Conservation (phyloP, 2,888 invertebrate species). For the Noctuana brunneofusca region DNA sequence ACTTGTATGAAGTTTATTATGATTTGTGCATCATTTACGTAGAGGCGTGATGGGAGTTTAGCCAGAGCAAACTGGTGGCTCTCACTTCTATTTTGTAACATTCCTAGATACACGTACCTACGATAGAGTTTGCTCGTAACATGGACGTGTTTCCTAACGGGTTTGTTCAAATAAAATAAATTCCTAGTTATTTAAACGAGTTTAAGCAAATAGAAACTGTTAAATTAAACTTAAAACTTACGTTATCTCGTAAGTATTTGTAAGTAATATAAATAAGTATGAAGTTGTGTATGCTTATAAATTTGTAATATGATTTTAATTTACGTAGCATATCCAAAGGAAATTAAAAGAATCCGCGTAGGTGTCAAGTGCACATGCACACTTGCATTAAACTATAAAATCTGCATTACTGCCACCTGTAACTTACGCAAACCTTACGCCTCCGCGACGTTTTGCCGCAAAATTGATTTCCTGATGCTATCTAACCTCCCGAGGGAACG, state of each 20-base stretch:
- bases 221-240: background rate
- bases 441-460: slow-evolving; percentile 74
- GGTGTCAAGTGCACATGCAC: slow-evolving; percentile 30
- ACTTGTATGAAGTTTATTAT: slow-evolving; percentile 70
- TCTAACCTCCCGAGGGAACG: slow-evolving; percentile 76
- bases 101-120: slow-evolving; percentile 2
- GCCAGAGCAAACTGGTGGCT: slow-evolving; percentile 56
- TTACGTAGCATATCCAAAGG: slow-evolving; percentile 29
- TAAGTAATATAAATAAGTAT: background rate
- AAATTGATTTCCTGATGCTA: slow-evolving; percentile 81
- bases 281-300: background rate
- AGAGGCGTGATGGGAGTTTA: slow-evolving; percentile 68
- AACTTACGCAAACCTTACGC: slow-evolving; percentile 71
- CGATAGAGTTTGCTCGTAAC: background rate
- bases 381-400: slow-evolving; percentile 48
- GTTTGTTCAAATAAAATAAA: slow-evolving; percentile 10
- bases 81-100: slow-evolving; percentile 49
- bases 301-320: slow-evolving; percentile 33
- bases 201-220: slow-evolving; percentile 2
- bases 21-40: slow-evolving; percentile 71
- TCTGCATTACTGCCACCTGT: slow-evolving; percentile 61
- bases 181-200: background rate
- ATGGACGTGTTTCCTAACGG: background rate
- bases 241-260: background rate
- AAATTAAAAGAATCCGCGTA: slow-evolving; percentile 23